Conservation (phyloP, 1,140 invertebrate species). For the Holcopasites calliopsidis region DNA sequence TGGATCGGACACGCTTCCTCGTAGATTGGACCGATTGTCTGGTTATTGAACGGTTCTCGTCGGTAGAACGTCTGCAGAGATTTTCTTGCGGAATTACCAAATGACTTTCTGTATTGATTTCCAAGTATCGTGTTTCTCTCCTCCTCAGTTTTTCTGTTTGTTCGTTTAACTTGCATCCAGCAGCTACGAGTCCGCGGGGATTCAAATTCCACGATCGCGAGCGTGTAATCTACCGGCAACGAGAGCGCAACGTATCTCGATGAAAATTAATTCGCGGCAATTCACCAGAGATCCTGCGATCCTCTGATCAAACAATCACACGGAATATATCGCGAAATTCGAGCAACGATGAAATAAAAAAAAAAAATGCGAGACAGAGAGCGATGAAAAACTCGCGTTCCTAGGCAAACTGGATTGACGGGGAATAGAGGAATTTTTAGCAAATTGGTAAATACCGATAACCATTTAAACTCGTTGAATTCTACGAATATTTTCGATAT, state of each 20-base stretch:
- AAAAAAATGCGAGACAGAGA: background rate
- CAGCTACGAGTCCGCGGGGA: too few relatives aligned
- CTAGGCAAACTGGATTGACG: background rate
- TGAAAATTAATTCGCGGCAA: constrained; percentile 45
- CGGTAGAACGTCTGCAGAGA: too few relatives aligned
- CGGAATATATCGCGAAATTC: constrained; percentile 36
- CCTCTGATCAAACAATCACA: constrained; percentile 36
- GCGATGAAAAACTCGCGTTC: background rate
- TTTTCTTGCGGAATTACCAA: too few relatives aligned
- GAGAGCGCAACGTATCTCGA: constrained; percentile 25
- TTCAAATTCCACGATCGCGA: constrained; percentile 39
- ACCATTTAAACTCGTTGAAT: background rate
- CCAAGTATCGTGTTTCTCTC: constrained; percentile 3
- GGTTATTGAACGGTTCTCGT: too few relatives aligned
- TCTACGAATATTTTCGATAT: background rate
- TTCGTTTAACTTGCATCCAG: too few relatives aligned
- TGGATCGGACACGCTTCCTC: background rate
- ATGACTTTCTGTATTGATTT: too few relatives aligned
- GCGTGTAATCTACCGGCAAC: constrained; percentile 24
- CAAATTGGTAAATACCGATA: constrained; percentile 17
- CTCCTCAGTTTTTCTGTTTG: constrained; percentile 23
- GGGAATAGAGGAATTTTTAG: background rate
- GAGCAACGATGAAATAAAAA: constrained; percentile 21
- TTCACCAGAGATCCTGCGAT: constrained; percentile 38
- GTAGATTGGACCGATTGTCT: background rate